Base-by-base conservation (phyloP, 2,113 vertebrate genomes). In the Pavo muticus region DNA sequence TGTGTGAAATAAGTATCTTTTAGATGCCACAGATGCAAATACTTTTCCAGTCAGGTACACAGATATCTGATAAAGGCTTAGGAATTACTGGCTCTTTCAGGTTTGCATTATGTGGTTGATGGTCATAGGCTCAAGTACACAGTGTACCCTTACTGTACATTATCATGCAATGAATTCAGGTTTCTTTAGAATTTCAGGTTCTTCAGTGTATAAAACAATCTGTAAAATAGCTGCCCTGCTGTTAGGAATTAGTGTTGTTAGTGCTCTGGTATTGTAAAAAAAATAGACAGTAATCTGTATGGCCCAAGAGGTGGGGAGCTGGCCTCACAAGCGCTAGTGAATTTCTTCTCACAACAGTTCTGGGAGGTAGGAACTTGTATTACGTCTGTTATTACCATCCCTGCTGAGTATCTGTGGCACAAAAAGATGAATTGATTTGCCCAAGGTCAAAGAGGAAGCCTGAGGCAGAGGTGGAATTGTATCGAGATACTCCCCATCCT, bases 391-490 rank as follows among this genome's bases (percentile, higher is more conserved):
- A 93, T 87, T 94, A 42, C 76, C 90, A 32, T 90, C 70, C 88
- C 88, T 84, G 79, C 90, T 94, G 91, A 77, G 61, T 90, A 82
- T 91, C 75, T 88, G 0, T 90, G 86, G 80, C 86, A 93, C 76
- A 75, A 52, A 91, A 93, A 95, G 91, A 96, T 87, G 86, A 93
- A 96, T 76, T 93, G 90, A 79, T 95, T 88, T 93, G 83, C 90
- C 90, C 86, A 84, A 91, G 93, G 87, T 94, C 87, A 65, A 68
- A 21, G 23, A 87, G 86, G 94, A 94, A 91, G 83, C 69, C 48
- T 87, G 65, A 90, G 45, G 57, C 27, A 81, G 65, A 88, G 63
- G 56, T 84, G 72, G 65, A 88, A 72, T 80, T 95, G 72, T 76
- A 74, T 94, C 68, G 60, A 91, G 90, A 68, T 90, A 92, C 9